These are phyloP conservation scores for Tenthredo distinguenda DNA, from an alignment of 2,888 invertebrate genomes.

Conservation along the genomic window DNA sequence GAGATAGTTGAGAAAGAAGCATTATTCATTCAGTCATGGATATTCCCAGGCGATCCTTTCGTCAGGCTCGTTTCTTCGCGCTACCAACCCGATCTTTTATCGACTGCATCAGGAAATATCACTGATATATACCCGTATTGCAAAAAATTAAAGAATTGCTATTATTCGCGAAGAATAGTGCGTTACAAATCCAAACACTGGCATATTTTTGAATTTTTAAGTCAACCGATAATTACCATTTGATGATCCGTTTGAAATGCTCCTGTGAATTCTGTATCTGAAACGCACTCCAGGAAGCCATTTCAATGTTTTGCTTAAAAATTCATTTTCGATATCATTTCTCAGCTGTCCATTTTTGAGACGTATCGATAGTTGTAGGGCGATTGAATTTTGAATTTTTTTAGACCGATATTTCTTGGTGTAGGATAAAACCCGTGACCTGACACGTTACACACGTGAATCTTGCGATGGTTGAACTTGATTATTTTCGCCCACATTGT, in stretches of 20 bases:
- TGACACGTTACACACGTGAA: constrained; percentile 8
- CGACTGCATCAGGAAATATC: no score
- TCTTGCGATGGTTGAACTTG: not conserved
- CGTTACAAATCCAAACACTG: no score
- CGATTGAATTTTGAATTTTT: not conserved
- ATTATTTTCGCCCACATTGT: constrained; percentile 22
- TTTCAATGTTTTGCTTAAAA: not conserved
- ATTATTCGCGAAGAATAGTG: no score
- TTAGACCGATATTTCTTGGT: not conserved
- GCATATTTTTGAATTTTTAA: no score
- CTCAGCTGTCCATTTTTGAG: not conserved
- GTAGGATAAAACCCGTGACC: not conserved
- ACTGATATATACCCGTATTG: no score
- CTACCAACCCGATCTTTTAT: no score
- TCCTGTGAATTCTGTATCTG: not conserved
- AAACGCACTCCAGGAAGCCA: not conserved
- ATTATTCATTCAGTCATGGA: no score
- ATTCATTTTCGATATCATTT: not conserved
- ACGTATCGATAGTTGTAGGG: not conserved
- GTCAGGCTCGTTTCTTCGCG: no score
- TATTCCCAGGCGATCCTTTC: no score
- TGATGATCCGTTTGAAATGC: not conserved
- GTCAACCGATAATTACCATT: not conserved
- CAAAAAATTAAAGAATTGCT: no score
- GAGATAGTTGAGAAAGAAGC: no score